Conservation (phyloP, 2,888 invertebrate species). For the Drosophila differens region DNA sequence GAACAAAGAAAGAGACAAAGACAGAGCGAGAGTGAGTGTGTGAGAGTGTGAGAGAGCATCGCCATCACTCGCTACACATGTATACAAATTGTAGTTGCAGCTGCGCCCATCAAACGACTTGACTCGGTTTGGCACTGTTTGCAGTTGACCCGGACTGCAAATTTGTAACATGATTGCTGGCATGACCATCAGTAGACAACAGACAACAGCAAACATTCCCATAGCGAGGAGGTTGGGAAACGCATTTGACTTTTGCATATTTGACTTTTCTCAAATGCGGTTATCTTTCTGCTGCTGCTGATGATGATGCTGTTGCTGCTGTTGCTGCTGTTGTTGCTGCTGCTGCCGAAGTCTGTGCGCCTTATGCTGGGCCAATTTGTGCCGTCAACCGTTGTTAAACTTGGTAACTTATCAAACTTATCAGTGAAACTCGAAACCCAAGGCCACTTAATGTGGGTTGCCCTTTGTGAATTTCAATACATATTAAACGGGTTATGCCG, state of each 20-base stretch:
- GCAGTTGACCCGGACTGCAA: slow-evolving; percentile 47
- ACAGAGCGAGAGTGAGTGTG: slow-evolving; percentile 4
- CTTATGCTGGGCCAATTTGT: slow-evolving; percentile 66
- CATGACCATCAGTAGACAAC: slow-evolving; percentile 59
- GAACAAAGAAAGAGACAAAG: slow-evolving; percentile 29
- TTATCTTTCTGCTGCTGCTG: slow-evolving; percentile 33
- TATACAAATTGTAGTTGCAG: slow-evolving; percentile 77
- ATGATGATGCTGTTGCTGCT: slow-evolving; percentile 24
- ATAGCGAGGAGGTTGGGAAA: neutral
- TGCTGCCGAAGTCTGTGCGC: slow-evolving; percentile 2
- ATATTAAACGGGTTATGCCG: slow-evolving; percentile 80
- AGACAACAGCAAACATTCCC: slow-evolving; percentile 31
- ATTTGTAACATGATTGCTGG: slow-evolving; percentile 78
- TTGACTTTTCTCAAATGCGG: slow-evolving; percentile 72
- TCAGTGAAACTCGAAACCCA: slow-evolving; percentile 51
- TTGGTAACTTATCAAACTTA: slow-evolving; percentile 78
- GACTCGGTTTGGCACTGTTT: slow-evolving; percentile 43
- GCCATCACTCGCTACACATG: slow-evolving; percentile 54
- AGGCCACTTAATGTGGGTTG: slow-evolving; percentile 75
- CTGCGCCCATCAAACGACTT: slow-evolving; percentile 51
- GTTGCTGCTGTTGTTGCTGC: slow-evolving; percentile 1
- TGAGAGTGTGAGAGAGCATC: neutral
- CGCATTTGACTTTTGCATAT: slow-evolving; percentile 81
- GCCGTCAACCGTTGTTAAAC: slow-evolving; percentile 80
- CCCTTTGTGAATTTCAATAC: slow-evolving; percentile 76